Conservation (phyloP, 1,140 invertebrate genomes). For the Diploscapter pachys region DNA sequence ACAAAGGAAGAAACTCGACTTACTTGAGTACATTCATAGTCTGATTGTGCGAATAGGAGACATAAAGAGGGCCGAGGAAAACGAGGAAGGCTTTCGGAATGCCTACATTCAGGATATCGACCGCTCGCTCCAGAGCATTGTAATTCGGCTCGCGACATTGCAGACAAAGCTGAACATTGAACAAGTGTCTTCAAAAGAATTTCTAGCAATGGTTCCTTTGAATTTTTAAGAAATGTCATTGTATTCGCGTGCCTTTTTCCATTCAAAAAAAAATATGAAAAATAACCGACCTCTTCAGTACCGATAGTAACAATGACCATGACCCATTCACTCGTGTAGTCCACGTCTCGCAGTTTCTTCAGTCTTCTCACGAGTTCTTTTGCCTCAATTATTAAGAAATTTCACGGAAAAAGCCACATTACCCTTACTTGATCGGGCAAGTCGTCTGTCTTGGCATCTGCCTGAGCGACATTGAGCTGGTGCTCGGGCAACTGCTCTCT, state of each 20-base stretch:
- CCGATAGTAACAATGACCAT: constrained; percentile 57
- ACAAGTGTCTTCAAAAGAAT: too few relatives aligned
- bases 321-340: constrained; percentile 50
- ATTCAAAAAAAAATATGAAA: neutral
- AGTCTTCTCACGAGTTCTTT: constrained; percentile 48
- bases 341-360: constrained; percentile 45
- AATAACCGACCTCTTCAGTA: constrained; percentile 49
- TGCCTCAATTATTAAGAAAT: constrained; percentile 34
- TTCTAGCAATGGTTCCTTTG: too few relatives aligned
- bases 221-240: too few relatives aligned
- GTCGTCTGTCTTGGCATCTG: constrained; percentile 44
- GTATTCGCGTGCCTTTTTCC: too few relatives aligned
- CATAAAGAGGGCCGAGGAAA: constrained; percentile 53
- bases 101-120: constrained; percentile 53
- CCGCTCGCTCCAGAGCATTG: constrained; percentile 42
- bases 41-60: constrained; percentile 45
- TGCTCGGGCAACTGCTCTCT: constrained; percentile 49
- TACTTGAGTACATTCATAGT: constrained; percentile 48
- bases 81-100: constrained; percentile 56
- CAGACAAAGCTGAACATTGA: constrained; percentile 40
- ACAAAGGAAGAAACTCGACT: neutral
- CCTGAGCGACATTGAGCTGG: constrained; percentile 54
- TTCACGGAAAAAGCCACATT: too few relatives aligned
- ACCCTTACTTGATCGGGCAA: constrained; percentile 48
- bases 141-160: constrained; percentile 47